Conservation (phyloP, 2,113 vertebrate genomes). For the Lipotes vexillifer region DNA sequence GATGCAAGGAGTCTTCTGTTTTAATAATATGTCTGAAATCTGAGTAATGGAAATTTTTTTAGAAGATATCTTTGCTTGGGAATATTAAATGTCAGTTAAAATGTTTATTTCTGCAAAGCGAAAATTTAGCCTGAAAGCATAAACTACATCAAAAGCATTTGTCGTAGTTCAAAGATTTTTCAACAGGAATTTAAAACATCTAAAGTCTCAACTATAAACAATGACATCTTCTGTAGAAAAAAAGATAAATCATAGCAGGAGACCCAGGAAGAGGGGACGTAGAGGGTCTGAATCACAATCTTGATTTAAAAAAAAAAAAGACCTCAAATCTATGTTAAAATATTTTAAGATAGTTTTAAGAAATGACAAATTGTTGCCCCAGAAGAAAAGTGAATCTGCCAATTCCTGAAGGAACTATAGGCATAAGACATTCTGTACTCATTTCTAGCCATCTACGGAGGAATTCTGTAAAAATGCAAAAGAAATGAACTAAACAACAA, state of each 20-base stretch:
- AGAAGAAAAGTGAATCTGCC: background rate
- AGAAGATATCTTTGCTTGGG: background rate
- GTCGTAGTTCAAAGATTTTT: background rate
- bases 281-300: background rate
- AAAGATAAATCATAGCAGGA: background rate
- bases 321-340: background rate
- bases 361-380: background rate
- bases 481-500: background rate
- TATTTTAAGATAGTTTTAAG: background rate
- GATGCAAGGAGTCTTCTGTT: background rate
- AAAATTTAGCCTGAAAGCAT: background rate
- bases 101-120: background rate
- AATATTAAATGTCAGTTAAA: conserved; percentile 13
- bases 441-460: background rate
- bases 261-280: background rate
- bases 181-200: background rate
- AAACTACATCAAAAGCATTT: background rate
- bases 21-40: background rate
- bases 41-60: background rate
- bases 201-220: background rate
- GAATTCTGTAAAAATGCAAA: background rate
- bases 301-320: background rate
- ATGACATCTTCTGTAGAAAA: background rate
- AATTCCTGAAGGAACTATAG: background rate
- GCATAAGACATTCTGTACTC: background rate